Evolutionary conservation across 2,113 vertebrate species (phyloP).

Genomic region (Kryptolebias marmoratus): DNA sequence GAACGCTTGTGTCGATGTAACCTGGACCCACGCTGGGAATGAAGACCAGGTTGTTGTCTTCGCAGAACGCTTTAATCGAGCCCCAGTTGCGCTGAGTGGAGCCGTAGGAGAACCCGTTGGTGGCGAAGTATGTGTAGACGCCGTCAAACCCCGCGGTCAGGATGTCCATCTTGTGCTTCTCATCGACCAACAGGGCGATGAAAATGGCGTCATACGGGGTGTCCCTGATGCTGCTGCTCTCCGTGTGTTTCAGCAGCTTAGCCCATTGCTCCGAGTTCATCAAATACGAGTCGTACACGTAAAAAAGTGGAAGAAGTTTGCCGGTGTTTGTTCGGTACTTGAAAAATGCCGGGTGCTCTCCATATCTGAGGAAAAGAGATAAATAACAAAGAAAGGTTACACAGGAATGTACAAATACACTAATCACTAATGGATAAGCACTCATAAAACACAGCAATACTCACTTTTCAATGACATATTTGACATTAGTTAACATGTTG

Average conservation of each 20-base stretch:
- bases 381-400: background rate
- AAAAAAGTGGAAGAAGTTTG: slow-evolving; percentile 90
- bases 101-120: slow-evolving; percentile 96
- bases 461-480: slow-evolving; percentile 95
- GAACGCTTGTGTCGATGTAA: slow-evolving; percentile 93
- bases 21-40: slow-evolving; percentile 97
- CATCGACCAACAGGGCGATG: slow-evolving; percentile 92
- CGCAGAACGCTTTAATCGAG: slow-evolving; percentile 89
- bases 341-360: slow-evolving; percentile 93
- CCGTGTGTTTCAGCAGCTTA: slow-evolving; percentile 86
- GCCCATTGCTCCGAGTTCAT: slow-evolving; percentile 91
- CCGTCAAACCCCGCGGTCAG: slow-evolving; percentile 93
- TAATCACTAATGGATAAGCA: background rate
- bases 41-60: slow-evolving; percentile 89
- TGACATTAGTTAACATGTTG: slow-evolving; percentile 89
- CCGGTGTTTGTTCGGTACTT: slow-evolving; percentile 87
- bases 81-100: slow-evolving; percentile 94
- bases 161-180: slow-evolving; percentile 91
- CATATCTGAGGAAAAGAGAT: slow-evolving; percentile 83
- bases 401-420: background rate
- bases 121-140: slow-evolving; percentile 97
- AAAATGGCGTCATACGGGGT: slow-evolving; percentile 91
- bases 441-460: slow-evolving; percentile 50
- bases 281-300: slow-evolving; percentile 96
- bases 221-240: slow-evolving; percentile 85